A percentile compares a stretch with the other conserved stretches of the same genome.
phyloP scores from a whole-genome alignment of 2,888 invertebrate species.

The Lissonota sp. region DNA sequence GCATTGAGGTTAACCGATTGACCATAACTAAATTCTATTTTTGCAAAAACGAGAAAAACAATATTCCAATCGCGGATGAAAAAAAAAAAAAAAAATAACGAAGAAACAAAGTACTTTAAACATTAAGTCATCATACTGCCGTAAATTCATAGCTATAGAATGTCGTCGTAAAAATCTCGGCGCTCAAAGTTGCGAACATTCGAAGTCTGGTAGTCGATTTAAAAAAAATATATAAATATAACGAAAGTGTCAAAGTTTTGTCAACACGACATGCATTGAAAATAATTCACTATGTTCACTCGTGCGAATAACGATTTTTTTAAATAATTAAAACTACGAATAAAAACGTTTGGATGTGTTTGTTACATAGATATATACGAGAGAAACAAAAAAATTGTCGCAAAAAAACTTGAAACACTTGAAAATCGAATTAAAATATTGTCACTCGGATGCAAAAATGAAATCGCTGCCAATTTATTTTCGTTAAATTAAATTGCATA shows the following conservation, averaged over 20 bases:
- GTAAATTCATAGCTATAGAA: conserved; percentile 42
- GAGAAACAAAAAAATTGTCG: conserved; percentile 6
- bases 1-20: conserved; percentile 9
- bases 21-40: conserved; percentile 43
- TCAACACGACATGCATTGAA: conserved; percentile 14
- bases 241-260: conserved; percentile 39
- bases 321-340: background rate
- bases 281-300: conserved; percentile 20
- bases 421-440: conserved; percentile 13
- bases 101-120: conserved; percentile 52
- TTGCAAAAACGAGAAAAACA: conserved; percentile 39
- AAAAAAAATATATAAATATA: conserved; percentile 1
- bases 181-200: conserved; percentile 39
- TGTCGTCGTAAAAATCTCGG: conserved; percentile 31
- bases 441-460: background rate
- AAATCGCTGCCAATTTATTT: conserved; percentile 8
- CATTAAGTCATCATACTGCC: conserved; percentile 53
- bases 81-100: conserved; percentile 32
- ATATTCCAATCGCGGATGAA: conserved; percentile 13
- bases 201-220: conserved; percentile 33
- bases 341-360: background rate
- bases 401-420: conserved; percentile 2
- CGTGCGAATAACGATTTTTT: conserved; percentile 5
- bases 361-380: background rate
- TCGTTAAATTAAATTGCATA: too few species aligned